These are phyloP conservation scores for Delphinus delphis DNA, from an alignment of 2,113 vertebrate species.

Conservation along the genomic window DNA sequence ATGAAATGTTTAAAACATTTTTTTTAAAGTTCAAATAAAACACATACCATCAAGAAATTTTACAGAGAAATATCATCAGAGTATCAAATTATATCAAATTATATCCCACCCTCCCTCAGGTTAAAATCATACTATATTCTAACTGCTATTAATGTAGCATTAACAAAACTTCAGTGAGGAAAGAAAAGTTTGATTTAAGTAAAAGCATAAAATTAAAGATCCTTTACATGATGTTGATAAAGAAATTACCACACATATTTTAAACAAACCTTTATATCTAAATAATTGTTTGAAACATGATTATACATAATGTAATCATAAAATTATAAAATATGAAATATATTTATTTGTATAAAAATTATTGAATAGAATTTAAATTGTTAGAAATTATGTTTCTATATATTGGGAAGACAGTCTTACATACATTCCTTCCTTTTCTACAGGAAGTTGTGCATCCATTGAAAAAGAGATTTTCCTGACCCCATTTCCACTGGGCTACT, in stretches of 20 bases:
- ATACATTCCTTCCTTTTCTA: neutral
- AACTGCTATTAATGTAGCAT: neutral
- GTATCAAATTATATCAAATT: neutral
- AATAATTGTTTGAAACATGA: neutral
- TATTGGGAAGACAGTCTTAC: neutral
- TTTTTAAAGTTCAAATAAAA: neutral
- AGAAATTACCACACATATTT: neutral
- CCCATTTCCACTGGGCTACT: constrained; percentile 52
- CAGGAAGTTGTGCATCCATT: neutral
- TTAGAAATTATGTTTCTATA: neutral
- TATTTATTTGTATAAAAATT: neutral
- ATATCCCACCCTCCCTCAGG: rapidly evolving
- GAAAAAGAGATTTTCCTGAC: constrained; percentile 56
- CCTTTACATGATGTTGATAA: neutral
- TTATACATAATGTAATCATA: neutral
- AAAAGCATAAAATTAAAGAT: neutral
- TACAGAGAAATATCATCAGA: neutral
- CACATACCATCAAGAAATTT: neutral
- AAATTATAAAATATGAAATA: neutral
- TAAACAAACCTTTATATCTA: neutral
- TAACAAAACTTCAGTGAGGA: neutral
- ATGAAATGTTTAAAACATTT: neutral
- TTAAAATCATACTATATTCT: neutral
- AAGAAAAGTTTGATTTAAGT: neutral
- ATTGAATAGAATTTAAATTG: neutral